These are phyloP conservation scores for Physella acuta DNA, from an alignment of 1,140 invertebrate genomes.

Conservation along the genomic window DNA sequence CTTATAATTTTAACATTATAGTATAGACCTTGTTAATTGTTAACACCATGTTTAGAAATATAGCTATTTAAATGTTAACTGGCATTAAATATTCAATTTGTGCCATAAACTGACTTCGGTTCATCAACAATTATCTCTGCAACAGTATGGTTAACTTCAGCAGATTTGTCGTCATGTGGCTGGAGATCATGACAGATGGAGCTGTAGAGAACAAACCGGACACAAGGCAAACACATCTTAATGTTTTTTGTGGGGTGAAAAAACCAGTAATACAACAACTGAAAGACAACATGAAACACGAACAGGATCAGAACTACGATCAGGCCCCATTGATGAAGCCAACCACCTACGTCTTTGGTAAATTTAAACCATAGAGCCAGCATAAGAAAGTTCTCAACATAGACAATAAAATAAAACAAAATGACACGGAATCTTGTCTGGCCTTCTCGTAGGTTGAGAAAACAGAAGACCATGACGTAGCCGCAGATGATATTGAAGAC, in stretches of 20 bases:
- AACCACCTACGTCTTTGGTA: slow-evolving; percentile 39
- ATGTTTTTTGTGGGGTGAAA: slow-evolving; percentile 45
- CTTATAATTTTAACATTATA: no score
- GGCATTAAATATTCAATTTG: no score
- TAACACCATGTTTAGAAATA: no score
- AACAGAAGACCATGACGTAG: slow-evolving; percentile 74
- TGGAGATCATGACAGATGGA: slow-evolving; percentile 27
- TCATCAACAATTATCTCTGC: no score
- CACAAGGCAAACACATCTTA: slow-evolving; percentile 29
- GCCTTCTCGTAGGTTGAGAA: slow-evolving; percentile 70
- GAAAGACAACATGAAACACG: slow-evolving; percentile 44
- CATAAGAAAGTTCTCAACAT: slow-evolving; percentile 68
- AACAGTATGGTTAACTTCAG: no score
- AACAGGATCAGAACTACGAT: slow-evolving; percentile 40
- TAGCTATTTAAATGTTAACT: no score
- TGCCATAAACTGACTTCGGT: no score
- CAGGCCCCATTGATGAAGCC: slow-evolving; percentile 52
- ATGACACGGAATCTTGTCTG: slow-evolving; percentile 66
- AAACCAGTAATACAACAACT: slow-evolving; percentile 46
- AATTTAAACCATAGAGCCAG: slow-evolving; percentile 63
- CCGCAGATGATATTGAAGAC: slow-evolving; percentile 72
- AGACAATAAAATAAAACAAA: slow-evolving; percentile 68
- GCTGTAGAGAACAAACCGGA: slow-evolving; percentile 27
- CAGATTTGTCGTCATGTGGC: no score
- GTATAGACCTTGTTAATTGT: no score